Base-by-base conservation (phyloP, 2,888 invertebrate species). In the Standfussiana lucernea region DNA sequence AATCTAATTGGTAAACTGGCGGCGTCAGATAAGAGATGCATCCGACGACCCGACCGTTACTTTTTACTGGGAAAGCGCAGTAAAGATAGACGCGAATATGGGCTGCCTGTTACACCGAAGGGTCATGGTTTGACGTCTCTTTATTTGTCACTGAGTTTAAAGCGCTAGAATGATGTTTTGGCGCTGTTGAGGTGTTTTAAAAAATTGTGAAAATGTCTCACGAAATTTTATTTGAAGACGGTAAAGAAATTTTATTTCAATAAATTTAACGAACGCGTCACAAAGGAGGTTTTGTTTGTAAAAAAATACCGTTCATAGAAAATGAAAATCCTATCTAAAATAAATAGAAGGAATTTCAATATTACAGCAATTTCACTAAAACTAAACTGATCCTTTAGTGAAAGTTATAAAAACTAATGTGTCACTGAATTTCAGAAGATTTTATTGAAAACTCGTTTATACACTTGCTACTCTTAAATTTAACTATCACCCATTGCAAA, bases 31-130 rank as follows among this genome's bases (percentile, higher is more conserved):
- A 88, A 85, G 78, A 79, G 79, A 87, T 82, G 88, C 79, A 79
- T 53, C 70, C 72, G 73, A 53, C 77, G 47, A 59, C 72, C 72
- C 84, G 67, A 78, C 80, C 83, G 75, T 89, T 89, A 86, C 70
- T 86, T 91, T 91, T 91, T 87, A 89, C 84, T 86, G 81, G 79
- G 65, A 79, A 82, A 87, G 77, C 81, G 87, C 74, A 81, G 84
- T 87, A 82, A 84, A 87, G 90, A 90, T 90, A 89, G 86, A 80
- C 70, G 59, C 4, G 56, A 71, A 45, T 71, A 50, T 35, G 10
- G 35, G 47, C 65, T 56, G 71, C 13, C 32, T 56, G 50, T 84
- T 24, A 83, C 73, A 84, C 75, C 75, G 68, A 37, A 50, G 28
- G 7, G 62, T 67, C 35, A 59, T 15, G 1, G 21, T 15, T 59